Percentiles rank a stretch among this genome's conserved stretches.
These are phyloP conservation scores for Ricordea florida DNA, from an alignment of 92 coral and sea anemone genomes.

Conservation along the genomic window DNA sequence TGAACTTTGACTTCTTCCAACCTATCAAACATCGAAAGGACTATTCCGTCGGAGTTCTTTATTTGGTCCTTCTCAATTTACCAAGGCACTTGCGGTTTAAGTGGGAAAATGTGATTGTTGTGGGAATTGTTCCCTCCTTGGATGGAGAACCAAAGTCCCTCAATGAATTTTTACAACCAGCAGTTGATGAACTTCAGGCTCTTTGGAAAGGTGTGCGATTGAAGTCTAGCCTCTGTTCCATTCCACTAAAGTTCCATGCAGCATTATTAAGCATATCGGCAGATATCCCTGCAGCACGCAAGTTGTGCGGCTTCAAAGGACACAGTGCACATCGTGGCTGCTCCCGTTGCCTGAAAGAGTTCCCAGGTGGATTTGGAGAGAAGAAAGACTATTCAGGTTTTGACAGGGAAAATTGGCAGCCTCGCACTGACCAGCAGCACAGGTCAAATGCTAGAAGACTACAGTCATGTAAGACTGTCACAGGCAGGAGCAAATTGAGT, in stretches of 20 bases:
- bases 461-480: background rate
- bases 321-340: constrained; percentile 59
- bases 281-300: constrained; percentile 60
- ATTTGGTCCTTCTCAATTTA: constrained; percentile 42
- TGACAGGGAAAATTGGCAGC: constrained; percentile 31
- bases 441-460: constrained; percentile 10
- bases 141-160: constrained; percentile 48
- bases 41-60: constrained; percentile 70
- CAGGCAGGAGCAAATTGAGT: background rate
- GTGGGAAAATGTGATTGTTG: constrained; percentile 64
- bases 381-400: constrained; percentile 61
- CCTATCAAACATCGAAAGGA: constrained; percentile 68
- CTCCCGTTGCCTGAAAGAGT: constrained; percentile 41
- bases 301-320: constrained; percentile 51
- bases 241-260: constrained; percentile 55
- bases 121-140: constrained; percentile 64
- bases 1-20: constrained; percentile 72
- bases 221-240: constrained; percentile 6
- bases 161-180: constrained; percentile 58
- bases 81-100: constrained; percentile 44
- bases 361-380: constrained; percentile 54
- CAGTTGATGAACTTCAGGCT: constrained; percentile 45
- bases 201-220: constrained; percentile 47
- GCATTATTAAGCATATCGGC: constrained; percentile 52
- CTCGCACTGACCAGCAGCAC: constrained; percentile 40